These are phyloP conservation scores for Scaptomyza parva DNA, from an alignment of 2,888 invertebrate genomes.

Conservation along the genomic window DNA sequence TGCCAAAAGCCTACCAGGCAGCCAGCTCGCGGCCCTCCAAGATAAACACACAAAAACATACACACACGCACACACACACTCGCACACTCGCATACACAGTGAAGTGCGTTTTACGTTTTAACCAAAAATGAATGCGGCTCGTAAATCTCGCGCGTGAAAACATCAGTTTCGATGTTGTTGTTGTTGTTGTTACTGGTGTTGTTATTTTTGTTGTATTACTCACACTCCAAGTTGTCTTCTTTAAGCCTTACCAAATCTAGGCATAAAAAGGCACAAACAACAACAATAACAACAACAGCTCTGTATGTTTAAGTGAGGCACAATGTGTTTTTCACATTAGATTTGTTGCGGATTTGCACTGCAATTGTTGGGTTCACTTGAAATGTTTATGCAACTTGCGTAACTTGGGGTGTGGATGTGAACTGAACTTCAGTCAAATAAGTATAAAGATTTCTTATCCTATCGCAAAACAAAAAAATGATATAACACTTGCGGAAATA, in stretches of 20 bases:
- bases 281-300: neutral
- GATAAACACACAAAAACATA: conserved; percentile 62
- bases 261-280: conserved; percentile 38
- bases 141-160: conserved; percentile 77
- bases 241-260: conserved; percentile 53
- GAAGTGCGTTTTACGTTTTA: conserved; percentile 72
- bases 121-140: conserved; percentile 72
- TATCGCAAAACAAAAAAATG: too few relatives aligned
- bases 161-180: conserved; percentile 62
- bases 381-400: conserved; percentile 13
- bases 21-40: conserved; percentile 55
- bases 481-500: too few relatives aligned
- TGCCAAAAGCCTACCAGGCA: conserved; percentile 61
- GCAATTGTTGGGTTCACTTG: conserved; percentile 13
- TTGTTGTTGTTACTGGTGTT: conserved; percentile 5
- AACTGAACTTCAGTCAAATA: too few relatives aligned
- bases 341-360: conserved; percentile 25
- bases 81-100: conserved; percentile 6
- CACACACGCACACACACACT: conserved; percentile 5
- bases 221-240: conserved; percentile 20
- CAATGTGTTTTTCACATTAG: conserved; percentile 13
- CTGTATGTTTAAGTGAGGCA: conserved; percentile 16
- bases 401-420: too few relatives aligned
- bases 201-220: conserved; percentile 6
- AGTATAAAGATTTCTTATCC: too few relatives aligned